Evolutionary conservation across 2,797 vertebrate genomes (phyloP), one percentile per base, ranked within the genome.

Genomic region (Rhinophrynus dorsalis): DNA sequence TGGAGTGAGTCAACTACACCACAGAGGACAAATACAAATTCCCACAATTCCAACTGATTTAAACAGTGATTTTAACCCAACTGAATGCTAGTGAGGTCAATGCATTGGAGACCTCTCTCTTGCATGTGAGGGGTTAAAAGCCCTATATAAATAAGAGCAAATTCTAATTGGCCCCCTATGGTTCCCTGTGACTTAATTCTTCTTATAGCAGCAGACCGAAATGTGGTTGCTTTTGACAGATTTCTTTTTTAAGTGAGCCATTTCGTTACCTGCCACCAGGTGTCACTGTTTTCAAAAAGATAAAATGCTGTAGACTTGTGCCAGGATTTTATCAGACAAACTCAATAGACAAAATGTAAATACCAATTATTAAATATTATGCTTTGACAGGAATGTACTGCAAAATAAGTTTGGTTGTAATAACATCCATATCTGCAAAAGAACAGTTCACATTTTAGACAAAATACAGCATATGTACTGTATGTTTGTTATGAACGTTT

Each of bases 271-370:
- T 48, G 80, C 87, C 87, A 84, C 85, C 85, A 85, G 88, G 84
- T 80, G 87, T 87, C 88, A 86, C 86, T 88, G 83, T 85, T 78
- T 62, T 78, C 84, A 80, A 79, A 79, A 76, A 52, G 54, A 79
- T 75, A 73, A 76, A 42, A 33, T 68, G 10, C 32, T 68, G 10
- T 30, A 11, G 50, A 17, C 50, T 26, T 8, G 30, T 33, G 8
- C 21, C 9, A 10, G 23, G 33, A 12, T 27, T 45, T 33, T 23
- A 56, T 30, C 40, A 30, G 18, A 18, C 18, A 64, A 32, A 15
- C 51, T 40, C 59, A 17, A 10, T 8, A 50, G n/a, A 30, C 1
- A 18, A 26, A 62, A 55, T 56, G 42, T 48, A 57, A 63, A 64
- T 57, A 57, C 3, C 60, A 57, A 56, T 57, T 68, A 60, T 51